These are phyloP conservation scores for Yponomeuta cagnagella DNA, from an alignment of 2,888 invertebrate genomes.

Conservation along the genomic window DNA sequence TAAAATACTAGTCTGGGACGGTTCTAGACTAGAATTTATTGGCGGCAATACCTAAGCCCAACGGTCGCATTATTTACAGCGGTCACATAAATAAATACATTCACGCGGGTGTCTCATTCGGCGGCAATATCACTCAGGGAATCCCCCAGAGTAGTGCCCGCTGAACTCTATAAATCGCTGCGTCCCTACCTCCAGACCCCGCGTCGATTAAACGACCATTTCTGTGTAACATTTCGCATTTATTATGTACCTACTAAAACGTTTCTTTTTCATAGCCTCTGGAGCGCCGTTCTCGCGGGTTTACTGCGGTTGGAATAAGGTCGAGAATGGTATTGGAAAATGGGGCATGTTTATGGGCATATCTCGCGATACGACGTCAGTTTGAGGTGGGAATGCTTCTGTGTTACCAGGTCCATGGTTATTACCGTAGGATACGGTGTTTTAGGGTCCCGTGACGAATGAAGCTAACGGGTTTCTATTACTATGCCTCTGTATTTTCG, in stretches of 20 bases:
- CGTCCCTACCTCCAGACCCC: slow-evolving; percentile 21
- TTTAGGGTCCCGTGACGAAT: too few relatives aligned
- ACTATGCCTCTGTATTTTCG: too few relatives aligned
- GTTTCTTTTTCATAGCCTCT: slow-evolving; percentile 12
- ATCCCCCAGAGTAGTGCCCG: slow-evolving; percentile 6
- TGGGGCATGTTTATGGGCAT: slow-evolving; percentile 5
- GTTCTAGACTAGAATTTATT: neutral
- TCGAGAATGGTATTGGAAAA: neutral
- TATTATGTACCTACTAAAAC: slow-evolving; percentile 43
- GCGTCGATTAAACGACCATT: slow-evolving; percentile 27
- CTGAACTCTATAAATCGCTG: slow-evolving; percentile 23
- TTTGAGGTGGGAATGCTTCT: slow-evolving; percentile 7
- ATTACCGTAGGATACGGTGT: too few relatives aligned
- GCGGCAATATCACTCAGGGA: neutral
- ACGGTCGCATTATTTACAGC: neutral
- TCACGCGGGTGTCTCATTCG: neutral
- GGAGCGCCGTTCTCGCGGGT: neutral
- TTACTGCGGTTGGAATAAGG: slow-evolving; percentile 5
- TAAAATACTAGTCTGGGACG: neutral
- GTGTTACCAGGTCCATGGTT: too few relatives aligned
- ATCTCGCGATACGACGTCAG: slow-evolving; percentile 12
- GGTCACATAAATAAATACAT: slow-evolving; percentile 4
- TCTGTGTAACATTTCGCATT: slow-evolving; percentile 38
- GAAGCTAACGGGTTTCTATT: too few relatives aligned
- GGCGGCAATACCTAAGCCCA: neutral